Evolutionary conservation across 2,113 vertebrate species (phyloP).

Genomic region (Vulpes ferrilata): DNA sequence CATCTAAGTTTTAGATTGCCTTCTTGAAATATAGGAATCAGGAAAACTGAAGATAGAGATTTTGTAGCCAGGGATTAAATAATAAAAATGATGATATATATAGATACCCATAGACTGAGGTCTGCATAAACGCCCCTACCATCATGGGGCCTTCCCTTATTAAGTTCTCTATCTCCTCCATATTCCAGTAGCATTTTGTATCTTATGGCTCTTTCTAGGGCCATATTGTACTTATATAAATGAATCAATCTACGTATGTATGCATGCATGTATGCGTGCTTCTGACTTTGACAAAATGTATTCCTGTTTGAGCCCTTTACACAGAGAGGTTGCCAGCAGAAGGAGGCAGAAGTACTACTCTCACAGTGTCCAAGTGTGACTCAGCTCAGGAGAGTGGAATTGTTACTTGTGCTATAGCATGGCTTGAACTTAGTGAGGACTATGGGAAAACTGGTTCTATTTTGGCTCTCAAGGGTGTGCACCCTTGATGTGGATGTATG

Average conservation of each 20-base stretch:
- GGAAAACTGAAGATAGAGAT: not conserved
- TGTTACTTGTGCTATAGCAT: not conserved
- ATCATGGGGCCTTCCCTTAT: not conserved
- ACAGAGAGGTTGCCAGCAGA: not conserved
- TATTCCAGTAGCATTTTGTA: not conserved
- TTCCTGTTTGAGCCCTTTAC: not conserved
- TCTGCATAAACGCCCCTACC: not conserved
- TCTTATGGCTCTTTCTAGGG: not conserved
- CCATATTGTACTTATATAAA: not conserved
- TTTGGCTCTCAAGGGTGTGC: not conserved
- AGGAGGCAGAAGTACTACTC: not conserved
- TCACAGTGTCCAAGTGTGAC: not conserved
- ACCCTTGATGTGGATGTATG: not conserved
- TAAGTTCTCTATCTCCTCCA: not conserved
- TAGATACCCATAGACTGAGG: not conserved
- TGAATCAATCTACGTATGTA: no score
- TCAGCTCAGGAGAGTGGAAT: not conserved
- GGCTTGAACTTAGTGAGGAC: not conserved
- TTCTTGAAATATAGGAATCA: conserved; percentile 14
- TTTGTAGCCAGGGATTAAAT: conserved; percentile 8
- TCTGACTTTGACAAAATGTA: not conserved
- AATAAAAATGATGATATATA: not conserved
- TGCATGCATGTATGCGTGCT: not conserved
- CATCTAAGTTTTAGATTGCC: not conserved
- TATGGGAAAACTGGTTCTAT: not conserved